Percentiles rank a stretch among this genome's conserved stretches.
Conservation (phyloP, 2,113 vertebrate species). For the Baryphthengus martii region DNA sequence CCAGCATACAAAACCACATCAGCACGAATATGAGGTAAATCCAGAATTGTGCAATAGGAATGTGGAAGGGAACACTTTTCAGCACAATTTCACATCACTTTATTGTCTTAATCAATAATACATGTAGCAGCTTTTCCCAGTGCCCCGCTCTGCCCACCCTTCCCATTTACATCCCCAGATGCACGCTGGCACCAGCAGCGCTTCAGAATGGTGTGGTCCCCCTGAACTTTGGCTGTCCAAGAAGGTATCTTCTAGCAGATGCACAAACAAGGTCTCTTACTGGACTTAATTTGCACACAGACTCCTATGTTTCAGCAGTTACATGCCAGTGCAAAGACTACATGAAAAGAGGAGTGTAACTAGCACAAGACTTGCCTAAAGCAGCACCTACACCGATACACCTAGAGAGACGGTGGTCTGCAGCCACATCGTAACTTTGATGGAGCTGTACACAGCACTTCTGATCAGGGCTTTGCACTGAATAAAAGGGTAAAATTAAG, state of each 20-base stretch:
- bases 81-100: background rate
- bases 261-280: background rate
- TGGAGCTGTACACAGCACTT: background rate
- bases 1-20: background rate
- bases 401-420: background rate
- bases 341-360: background rate
- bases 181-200: background rate
- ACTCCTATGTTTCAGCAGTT: background rate
- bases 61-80: background rate
- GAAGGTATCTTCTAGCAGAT: background rate
- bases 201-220: accelerated
- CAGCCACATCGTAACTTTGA: background rate
- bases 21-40: background rate
- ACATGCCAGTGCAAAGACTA: background rate
- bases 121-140: background rate
- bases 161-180: background rate
- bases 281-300: background rate
- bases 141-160: background rate
- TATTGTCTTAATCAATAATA: background rate
- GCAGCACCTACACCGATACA: background rate
- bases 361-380: background rate
- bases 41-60: background rate
- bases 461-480: background rate
- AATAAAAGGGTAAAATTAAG: background rate
- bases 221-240: background rate